phyloP scores from a whole-genome alignment of 2,113 vertebrate genomes.

The Anser cygnoides region DNA sequence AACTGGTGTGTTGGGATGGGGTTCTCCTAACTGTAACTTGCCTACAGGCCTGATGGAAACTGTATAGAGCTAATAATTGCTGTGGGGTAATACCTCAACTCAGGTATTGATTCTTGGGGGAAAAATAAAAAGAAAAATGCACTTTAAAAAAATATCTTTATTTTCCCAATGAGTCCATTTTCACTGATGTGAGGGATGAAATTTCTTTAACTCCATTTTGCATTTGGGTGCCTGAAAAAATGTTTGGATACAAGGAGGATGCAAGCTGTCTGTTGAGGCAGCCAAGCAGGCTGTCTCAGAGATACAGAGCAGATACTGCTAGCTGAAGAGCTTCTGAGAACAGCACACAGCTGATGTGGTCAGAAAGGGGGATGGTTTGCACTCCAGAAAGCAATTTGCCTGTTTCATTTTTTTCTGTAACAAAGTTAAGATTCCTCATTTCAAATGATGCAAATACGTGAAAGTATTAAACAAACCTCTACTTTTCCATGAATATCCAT shows the following conservation, averaged over 20 bases:
- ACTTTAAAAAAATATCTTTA: background rate
- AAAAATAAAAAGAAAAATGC: too few relatives aligned
- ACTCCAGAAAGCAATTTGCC: background rate
- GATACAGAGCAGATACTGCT: background rate
- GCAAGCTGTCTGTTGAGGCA: background rate
- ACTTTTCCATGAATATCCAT: background rate
- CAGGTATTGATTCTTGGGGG: background rate
- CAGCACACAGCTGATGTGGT: background rate
- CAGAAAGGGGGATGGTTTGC: background rate
- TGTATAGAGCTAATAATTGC: background rate
- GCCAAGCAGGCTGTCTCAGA: background rate
- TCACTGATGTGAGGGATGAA: background rate
- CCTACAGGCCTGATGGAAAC: background rate
- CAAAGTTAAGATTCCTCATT: background rate
- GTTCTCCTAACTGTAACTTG: background rate
- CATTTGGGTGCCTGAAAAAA: background rate
- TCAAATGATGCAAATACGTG: background rate
- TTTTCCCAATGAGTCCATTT: background rate
- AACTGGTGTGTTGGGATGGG: background rate
- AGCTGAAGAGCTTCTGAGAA: background rate
- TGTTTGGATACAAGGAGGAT: background rate
- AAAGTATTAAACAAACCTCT: background rate
- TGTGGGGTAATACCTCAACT: background rate
- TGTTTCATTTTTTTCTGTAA: background rate
- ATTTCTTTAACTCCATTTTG: background rate